Percentiles rank a stretch among this genome's conserved stretches.
Evolutionary conservation across 2,888 invertebrate genomes (phyloP).

Genomic region (Anthrax anthrax): DNA sequence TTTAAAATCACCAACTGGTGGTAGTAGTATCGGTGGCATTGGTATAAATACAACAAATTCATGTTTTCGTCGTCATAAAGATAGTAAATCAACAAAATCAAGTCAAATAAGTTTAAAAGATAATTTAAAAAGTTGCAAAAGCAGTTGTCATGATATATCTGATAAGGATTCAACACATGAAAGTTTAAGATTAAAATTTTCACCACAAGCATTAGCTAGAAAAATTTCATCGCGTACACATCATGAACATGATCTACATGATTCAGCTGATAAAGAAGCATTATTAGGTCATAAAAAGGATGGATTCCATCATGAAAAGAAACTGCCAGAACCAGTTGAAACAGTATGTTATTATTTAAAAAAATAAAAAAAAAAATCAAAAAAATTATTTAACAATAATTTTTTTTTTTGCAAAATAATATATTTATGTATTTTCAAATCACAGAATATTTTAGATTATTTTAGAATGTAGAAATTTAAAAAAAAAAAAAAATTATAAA

Average conservation of each 20-base stretch:
- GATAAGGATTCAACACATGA: conserved; percentile 14
- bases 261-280: conserved; percentile 16
- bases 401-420: no score
- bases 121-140: conserved; percentile 12
- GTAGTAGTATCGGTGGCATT: conserved; percentile 6
- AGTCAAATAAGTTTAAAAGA: conserved; percentile 17
- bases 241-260: conserved; percentile 15
- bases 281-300: conserved; percentile 18
- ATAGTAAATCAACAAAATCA: conserved; percentile 9
- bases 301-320: conserved; percentile 15
- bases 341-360: conserved; percentile 19
- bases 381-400: no score
- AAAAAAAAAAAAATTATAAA: no score
- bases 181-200: conserved; percentile 18
- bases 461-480: no score
- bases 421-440: no score
- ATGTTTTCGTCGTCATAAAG: conserved; percentile 1
- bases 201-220: conserved; percentile 18
- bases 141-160: conserved; percentile 9
- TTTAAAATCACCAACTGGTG: conserved; percentile 6
- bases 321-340: conserved; percentile 21
- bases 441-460: no score
- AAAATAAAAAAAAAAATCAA: no score
- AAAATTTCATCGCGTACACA: conserved; percentile 16
- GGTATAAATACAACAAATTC: conserved; percentile 8